These are phyloP conservation scores for Proterorhinus semilunaris DNA, from an alignment of 2,113 vertebrate species.

Conservation along the genomic window DNA sequence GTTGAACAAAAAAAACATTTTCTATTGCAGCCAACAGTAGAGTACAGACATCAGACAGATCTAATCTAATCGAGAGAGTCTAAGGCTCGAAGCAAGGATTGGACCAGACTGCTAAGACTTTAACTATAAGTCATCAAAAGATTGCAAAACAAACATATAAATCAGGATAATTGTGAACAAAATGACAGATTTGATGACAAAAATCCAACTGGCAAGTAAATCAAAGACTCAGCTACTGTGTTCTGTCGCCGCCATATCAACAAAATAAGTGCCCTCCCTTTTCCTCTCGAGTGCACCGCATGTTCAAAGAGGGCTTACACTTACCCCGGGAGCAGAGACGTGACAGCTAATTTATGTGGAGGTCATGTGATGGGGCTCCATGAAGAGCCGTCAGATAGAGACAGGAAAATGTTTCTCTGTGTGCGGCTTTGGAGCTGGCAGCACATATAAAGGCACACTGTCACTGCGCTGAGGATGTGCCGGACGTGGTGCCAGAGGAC, in stretches of 20 bases:
- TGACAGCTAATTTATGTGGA: constrained; percentile 52
- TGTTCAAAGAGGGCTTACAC: neutral
- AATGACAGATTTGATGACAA: too few species aligned
- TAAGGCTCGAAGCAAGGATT: too few species aligned
- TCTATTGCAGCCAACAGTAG: too few species aligned
- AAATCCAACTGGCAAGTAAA: too few species aligned
- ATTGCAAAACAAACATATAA: too few species aligned
- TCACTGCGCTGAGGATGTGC: constrained; percentile 65
- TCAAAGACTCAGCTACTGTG: too few species aligned
- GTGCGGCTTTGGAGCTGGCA: constrained; percentile 68
- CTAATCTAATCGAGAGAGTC: too few species aligned
- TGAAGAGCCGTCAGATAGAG: constrained; percentile 70
- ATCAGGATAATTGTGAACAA: too few species aligned
- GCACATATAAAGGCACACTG: constrained; percentile 71
- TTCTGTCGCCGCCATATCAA: neutral
- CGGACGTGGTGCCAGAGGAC: constrained; percentile 61
- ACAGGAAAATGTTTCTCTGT: constrained; percentile 70
- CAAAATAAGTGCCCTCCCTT: neutral
- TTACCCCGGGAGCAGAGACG: constrained; percentile 17
- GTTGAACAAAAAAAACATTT: too few species aligned
- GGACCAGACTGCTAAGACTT: too few species aligned
- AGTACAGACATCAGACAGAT: too few species aligned
- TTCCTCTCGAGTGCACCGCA: constrained; percentile 7
- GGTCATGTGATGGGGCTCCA: constrained; percentile 56
- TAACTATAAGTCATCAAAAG: too few species aligned